phyloP scores from a whole-genome alignment of 2,888 invertebrate species.

The Idaea straminata region DNA sequence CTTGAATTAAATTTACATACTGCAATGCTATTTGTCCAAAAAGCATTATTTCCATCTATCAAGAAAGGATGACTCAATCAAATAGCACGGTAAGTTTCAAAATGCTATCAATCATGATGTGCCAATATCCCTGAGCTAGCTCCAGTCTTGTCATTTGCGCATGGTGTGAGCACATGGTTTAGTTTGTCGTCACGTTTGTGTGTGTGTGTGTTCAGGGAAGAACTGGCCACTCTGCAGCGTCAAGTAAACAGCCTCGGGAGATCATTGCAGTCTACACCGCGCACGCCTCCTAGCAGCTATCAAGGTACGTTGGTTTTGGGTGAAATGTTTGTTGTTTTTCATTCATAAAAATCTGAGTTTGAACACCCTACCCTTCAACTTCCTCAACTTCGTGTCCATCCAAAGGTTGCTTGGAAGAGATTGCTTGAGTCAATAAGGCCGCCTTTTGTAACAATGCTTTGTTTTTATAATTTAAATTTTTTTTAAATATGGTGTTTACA shows the following conservation, averaged over 20 bases:
- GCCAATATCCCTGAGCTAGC: not conserved
- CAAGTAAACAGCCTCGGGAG: conserved; percentile 84
- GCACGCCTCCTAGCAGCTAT: conserved; percentile 58
- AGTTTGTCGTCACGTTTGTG: conserved; percentile 78
- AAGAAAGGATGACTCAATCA: not conserved
- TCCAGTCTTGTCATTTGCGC: conserved; percentile 26
- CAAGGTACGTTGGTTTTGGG: conserved; percentile 50
- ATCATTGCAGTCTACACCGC: conserved; percentile 58
- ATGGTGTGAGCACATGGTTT: conserved; percentile 41
- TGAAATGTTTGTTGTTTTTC: not conserved
- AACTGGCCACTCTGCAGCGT: conserved; percentile 90
- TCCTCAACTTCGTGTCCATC: no score
- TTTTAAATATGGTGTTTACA: no score
- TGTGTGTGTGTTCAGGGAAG: conserved; percentile 78
- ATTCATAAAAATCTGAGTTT: not conserved
- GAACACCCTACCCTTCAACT: no score
- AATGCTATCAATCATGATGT: not conserved
- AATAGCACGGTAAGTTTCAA: not conserved
- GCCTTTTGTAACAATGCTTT: no score
- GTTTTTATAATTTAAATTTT: no score
- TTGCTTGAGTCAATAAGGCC: no score
- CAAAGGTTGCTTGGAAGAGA: no score
- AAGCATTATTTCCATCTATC: not conserved
- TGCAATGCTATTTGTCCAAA: not conserved
- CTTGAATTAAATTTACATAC: no score